Conservation (phyloP, 2,113 vertebrate genomes). For the Rhinogobius similis region DNA sequence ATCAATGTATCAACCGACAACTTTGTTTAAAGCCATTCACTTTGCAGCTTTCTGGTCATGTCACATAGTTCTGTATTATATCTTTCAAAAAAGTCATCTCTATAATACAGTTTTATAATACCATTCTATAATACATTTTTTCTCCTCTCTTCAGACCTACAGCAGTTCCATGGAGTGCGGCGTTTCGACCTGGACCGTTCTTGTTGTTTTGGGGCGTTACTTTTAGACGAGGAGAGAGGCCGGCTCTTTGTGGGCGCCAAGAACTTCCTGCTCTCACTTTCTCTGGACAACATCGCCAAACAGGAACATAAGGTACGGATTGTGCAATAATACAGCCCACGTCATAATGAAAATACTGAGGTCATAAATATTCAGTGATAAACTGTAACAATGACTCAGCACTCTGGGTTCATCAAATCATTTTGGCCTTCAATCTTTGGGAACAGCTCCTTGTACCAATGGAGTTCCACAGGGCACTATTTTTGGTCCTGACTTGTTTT, state of each 20-base stretch:
- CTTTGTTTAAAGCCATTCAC: too few relatives aligned
- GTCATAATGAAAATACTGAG: too few relatives aligned
- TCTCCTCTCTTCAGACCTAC: slow-evolving; percentile 79
- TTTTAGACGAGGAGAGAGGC: slow-evolving; percentile 92
- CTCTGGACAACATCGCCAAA: slow-evolving; percentile 92
- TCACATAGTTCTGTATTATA: not conserved
- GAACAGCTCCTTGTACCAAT: not conserved
- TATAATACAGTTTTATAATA: too few relatives aligned
- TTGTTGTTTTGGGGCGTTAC: slow-evolving; percentile 89
- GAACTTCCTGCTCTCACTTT: slow-evolving; percentile 91
- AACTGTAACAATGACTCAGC: too few relatives aligned
- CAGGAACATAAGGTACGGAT: slow-evolving; percentile 86
- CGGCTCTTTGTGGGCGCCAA: slow-evolving; percentile 91
- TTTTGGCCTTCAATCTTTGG: not conserved
- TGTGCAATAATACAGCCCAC: not conserved
- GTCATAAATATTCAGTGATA: too few relatives aligned
- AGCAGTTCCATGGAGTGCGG: slow-evolving; percentile 83
- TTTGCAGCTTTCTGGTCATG: too few relatives aligned
- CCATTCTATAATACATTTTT: not conserved
- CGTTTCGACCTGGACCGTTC: slow-evolving; percentile 86
- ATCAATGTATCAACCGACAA: not conserved
- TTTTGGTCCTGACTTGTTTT: not conserved
- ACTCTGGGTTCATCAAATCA: too few relatives aligned
- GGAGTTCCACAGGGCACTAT: not conserved
- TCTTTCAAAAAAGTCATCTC: too few relatives aligned